Conservation (phyloP, 2,113 vertebrate species). For the Pterophyllum scalare region DNA sequence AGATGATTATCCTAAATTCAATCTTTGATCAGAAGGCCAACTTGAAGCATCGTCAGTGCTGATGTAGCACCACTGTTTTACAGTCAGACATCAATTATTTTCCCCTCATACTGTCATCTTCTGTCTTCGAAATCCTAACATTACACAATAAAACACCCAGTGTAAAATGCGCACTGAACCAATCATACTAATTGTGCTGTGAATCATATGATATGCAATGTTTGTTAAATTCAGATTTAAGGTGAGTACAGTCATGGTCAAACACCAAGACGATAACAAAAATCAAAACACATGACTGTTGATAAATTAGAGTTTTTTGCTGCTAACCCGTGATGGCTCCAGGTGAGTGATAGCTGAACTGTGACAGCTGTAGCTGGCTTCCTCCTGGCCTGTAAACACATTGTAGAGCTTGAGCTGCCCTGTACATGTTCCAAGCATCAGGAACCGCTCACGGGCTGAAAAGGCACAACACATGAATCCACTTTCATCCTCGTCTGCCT, state of each 20-base stretch:
- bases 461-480: conserved; percentile 98
- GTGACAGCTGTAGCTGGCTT: conserved; percentile 98
- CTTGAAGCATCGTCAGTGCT: too few relatives aligned
- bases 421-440: conserved; percentile 97
- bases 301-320: background rate
- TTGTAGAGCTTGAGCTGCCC: conserved; percentile 98
- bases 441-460: conserved; percentile 95
- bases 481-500: conserved; percentile 98
- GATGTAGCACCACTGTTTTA: too few relatives aligned
- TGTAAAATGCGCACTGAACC: background rate
- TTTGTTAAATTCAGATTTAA: too few relatives aligned
- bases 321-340: conserved; percentile 92
- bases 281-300: background rate
- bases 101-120: too few relatives aligned
- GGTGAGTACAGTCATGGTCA: background rate
- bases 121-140: too few relatives aligned
- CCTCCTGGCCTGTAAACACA: conserved; percentile 97
- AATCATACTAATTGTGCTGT: too few relatives aligned
- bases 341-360: conserved; percentile 96
- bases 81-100: too few relatives aligned
- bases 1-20: too few relatives aligned
- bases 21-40: too few relatives aligned
- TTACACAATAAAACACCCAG: background rate
- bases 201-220: background rate
- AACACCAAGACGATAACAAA: background rate